A percentile compares a stretch with the other conserved stretches of the same genome.
phyloP scores from a whole-genome alignment of 2,113 vertebrate species.

The Mormyrus lacerda region DNA sequence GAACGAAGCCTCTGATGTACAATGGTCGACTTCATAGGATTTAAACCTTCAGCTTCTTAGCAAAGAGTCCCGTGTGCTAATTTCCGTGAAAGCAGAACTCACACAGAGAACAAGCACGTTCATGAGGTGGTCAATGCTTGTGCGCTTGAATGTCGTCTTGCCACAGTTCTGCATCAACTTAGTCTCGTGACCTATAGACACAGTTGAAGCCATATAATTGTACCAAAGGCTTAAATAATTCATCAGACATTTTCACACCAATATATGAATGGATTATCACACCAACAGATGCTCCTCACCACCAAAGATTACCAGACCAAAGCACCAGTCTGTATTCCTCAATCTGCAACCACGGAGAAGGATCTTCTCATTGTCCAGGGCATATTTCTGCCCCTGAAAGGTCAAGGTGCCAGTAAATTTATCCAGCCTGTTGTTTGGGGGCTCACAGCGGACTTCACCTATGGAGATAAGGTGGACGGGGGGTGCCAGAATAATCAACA shows the following conservation, averaged over 20 bases:
- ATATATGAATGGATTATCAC: background rate
- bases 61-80: background rate
- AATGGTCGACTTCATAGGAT: background rate
- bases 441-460: conserved; percentile 83
- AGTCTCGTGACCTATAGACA: conserved; percentile 74
- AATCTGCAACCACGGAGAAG: conserved; percentile 83
- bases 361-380: conserved; percentile 80
- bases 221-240: background rate
- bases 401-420: conserved; percentile 75
- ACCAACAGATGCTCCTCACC: conserved; percentile 50
- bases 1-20: background rate
- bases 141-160: conserved; percentile 78
- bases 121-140: conserved; percentile 81
- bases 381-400: conserved; percentile 54
- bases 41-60: background rate
- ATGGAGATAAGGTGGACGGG: background rate
- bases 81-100: conserved; percentile 35
- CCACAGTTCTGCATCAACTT: conserved; percentile 95
- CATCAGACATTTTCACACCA: background rate
- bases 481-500: background rate
- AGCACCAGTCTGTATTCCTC: conserved; percentile 94
- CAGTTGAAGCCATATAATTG: background rate
- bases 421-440: conserved; percentile 87
- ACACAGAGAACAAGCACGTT: conserved; percentile 83
- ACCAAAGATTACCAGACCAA: conserved; percentile 82